A percentile compares a stretch with the other conserved stretches of the same genome.
phyloP scores from a whole-genome alignment of 2,113 vertebrate species.

The Hyla sarda region DNA sequence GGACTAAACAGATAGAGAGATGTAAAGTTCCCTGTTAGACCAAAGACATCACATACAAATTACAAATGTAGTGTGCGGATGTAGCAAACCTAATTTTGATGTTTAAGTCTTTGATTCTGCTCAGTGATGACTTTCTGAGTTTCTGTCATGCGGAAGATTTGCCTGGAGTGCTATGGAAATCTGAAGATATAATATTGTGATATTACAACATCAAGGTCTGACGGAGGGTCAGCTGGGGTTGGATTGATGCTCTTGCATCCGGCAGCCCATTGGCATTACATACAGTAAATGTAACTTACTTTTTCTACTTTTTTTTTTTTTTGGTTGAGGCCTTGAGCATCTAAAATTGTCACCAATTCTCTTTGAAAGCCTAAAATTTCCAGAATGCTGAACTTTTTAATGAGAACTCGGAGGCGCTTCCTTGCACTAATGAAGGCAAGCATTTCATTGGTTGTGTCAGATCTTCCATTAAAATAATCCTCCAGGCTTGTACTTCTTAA shows the following conservation, averaged over 20 bases:
- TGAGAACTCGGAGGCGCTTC: constrained; percentile 25
- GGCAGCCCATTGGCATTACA: not conserved
- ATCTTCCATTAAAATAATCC: constrained; percentile 23
- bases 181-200: not conserved
- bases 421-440: constrained; percentile 34
- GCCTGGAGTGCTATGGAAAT: not conserved
- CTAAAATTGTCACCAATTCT: constrained; percentile 6
- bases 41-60: no score
- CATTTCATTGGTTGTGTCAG: constrained; percentile 41
- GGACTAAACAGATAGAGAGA: no score
- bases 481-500: constrained; percentile 12
- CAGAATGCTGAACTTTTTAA: constrained; percentile 14
- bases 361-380: constrained; percentile 16
- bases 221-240: not conserved
- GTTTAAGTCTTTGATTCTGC: not conserved
- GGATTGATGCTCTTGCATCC: not conserved
- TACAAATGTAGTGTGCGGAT: no score
- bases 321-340: not conserved
- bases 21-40: no score
- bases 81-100: no score
- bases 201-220: not conserved
- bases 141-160: not conserved
- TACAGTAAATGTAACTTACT: not conserved
- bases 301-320: not conserved
- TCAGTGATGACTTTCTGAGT: not conserved